Evolutionary conservation across 2,888 invertebrate species (phyloP), one percentile per base, ranked within the genome.

Genomic region (Eilema griseolum): DNA sequence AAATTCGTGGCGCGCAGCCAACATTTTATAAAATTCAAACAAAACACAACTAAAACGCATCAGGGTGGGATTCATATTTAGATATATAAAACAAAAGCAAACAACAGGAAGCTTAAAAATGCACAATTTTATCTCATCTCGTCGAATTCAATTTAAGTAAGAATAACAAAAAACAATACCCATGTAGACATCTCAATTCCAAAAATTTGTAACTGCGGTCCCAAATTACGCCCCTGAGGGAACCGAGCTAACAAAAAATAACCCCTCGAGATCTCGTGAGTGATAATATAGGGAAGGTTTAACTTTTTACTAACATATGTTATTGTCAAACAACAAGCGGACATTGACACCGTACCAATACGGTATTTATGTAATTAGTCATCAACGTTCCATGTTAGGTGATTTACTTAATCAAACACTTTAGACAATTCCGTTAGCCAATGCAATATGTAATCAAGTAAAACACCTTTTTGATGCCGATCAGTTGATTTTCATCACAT

Each of bases 221-320:
- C 83, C 81, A 81, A 85, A 85, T 84, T 85, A 84, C 72, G 69
- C 73, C 74, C 75, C 71, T 73, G 70, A 77, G 83, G 83, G 71
- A 67, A 71, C 61, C 73, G 66, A 69, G 73, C 65, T 63, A 61
- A 78, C 74, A 78, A 78, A 79, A 75, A 83, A 75, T 74, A 71
- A 81, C 84, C 89, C 88, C 83, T 87, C 80, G 70, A 84, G 87
- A 89, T 88, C 72, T 61, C 71, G 61, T 78, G 70, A 70, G 64
- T 67, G 89, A 89, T 89, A 86, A 85, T 83, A 72, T 61, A 60
- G 79, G 16, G 5, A 24, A 81, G 73, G 80, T 80, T 80, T 76
- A 74, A 81, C 76, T 79, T 81, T 79, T 76, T 70, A 68, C 72
- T 73, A 78, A 75, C 82, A 73, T 79, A 81, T 79, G 80, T 81